A percentile compares a stretch with the other conserved stretches of the same genome.
Conservation (phyloP, 2,797 vertebrate species). For the Spheniscus humboldti region DNA sequence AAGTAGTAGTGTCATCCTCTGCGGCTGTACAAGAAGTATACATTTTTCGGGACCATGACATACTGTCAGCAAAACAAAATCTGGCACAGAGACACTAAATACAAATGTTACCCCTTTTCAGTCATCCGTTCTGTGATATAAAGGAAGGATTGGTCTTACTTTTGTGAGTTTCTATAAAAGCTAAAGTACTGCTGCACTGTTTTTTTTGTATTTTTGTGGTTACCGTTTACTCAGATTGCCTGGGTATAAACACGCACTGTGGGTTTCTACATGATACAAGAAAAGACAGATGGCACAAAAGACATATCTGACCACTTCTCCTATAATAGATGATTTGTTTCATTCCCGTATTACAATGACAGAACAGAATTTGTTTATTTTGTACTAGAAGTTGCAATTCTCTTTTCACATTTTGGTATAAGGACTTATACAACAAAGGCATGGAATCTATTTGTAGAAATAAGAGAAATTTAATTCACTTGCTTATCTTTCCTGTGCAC, state of each 20-base stretch:
- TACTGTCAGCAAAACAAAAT: not conserved
- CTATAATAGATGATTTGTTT: not conserved
- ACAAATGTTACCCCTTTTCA: not conserved
- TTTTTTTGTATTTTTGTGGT: not conserved
- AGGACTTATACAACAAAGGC: not conserved
- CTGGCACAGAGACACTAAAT: not conserved
- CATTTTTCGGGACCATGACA: not conserved
- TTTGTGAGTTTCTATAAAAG: not conserved
- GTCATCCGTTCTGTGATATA: not conserved
- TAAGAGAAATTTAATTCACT: not conserved
- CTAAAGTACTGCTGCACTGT: not conserved
- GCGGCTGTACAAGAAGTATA: not conserved
- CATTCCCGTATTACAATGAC: not conserved
- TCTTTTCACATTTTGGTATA: not conserved
- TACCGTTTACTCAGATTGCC: conserved; percentile 9
- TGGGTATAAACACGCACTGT: not conserved
- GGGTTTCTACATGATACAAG: not conserved
- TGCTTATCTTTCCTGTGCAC: not conserved
- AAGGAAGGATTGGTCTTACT: not conserved
- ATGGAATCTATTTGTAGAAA: not conserved
- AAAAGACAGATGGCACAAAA: not conserved
- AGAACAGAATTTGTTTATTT: not conserved
- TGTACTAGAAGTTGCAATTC: not conserved
- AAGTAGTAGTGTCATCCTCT: not conserved
- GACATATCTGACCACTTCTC: not conserved